Evolutionary conservation across 2,113 vertebrate genomes (phyloP), one percentile per base, ranked within the genome.

Genomic region (Mastomys coucha): DNA sequence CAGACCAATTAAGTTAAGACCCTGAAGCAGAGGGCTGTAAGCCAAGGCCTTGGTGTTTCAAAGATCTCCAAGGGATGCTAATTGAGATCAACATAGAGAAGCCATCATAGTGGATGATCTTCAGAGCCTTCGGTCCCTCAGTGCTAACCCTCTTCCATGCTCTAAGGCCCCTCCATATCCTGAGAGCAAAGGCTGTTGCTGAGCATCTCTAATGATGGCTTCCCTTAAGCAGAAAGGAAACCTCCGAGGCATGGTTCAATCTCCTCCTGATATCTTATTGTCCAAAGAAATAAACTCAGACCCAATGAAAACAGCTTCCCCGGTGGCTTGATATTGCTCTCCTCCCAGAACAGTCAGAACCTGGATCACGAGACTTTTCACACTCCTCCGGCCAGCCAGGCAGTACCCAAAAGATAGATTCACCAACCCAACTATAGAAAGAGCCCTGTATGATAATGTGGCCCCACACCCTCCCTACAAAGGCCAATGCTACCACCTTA

Each of bases 1-100:
- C 90, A 96, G 95, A 93, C 93, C 91, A 98, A 96, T 96, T 97
- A 97, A 95, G 33, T 96, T 65, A 58, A 80, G 86, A 89, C 51
- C 73, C 56, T 26, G n/a, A 28, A 51, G n/a, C 82, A 26, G 56
- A 63, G 39, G 63, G 45, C 70, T 28, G 31, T 93, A 88, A 72
- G 56, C 89, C 69, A 91, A 65, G 90, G 75, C 49, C 80, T 72
- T 58, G n/a, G 94, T 82, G 82, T 49, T 91, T 98, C 12, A 94
- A 93, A 95, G 87, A 56, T 94, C 94, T 82, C 84, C 49, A 11
- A 73, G 84, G 93, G 5, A 93, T 58, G 73, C 2, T 94, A 89
- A 89, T 14, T 51, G 39, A 73, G 82, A 80, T 49, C 67, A 49
- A 8, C 67, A 39, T 4, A 28, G 60, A 75, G 70, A n/a, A 95